phyloP scores from a whole-genome alignment of 1,140 invertebrate genomes.

The Halictus rubicundus region DNA sequence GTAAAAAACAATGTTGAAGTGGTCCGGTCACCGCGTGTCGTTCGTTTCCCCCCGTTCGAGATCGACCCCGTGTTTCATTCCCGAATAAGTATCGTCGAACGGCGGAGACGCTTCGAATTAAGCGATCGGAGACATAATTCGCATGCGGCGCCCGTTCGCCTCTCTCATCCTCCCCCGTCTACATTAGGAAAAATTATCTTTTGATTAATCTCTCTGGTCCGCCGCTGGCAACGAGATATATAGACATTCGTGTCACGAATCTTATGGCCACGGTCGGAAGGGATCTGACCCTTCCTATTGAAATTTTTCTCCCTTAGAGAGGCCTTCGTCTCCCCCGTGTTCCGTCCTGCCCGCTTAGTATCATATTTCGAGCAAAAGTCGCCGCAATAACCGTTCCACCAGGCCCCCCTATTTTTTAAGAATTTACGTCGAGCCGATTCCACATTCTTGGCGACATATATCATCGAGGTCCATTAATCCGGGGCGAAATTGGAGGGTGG shows the following conservation, averaged over 20 bases:
- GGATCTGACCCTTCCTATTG: constrained; percentile 36
- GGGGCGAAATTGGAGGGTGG: no score
- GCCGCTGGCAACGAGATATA: constrained; percentile 1
- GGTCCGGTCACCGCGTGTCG: no score
- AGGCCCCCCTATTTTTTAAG: constrained; percentile 5
- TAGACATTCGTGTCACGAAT: constrained; percentile 28
- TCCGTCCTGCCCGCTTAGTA: constrained; percentile 35
- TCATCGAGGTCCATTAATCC: no score
- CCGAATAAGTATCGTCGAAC: not conserved
- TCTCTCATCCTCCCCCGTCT: not conserved
- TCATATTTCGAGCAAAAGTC: constrained; percentile 38
- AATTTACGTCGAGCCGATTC: constrained; percentile 8
- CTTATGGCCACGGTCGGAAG: constrained; percentile 43
- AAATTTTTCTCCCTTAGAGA: constrained; percentile 21
- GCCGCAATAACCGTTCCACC: constrained; percentile 9
- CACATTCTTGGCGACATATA: not conserved
- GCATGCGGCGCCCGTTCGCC: not conserved
- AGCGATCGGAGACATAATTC: constrained; percentile 30
- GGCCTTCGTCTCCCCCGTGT: constrained; percentile 14
- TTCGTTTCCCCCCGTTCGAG: not conserved
- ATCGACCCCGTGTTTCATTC: not conserved
- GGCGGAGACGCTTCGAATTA: not conserved
- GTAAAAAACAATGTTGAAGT: not conserved
- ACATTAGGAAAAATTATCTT: constrained; percentile 63
- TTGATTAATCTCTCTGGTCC: constrained; percentile 52